Conservation (phyloP, 2,888 invertebrate genomes). For the Palloptera scutellata region DNA sequence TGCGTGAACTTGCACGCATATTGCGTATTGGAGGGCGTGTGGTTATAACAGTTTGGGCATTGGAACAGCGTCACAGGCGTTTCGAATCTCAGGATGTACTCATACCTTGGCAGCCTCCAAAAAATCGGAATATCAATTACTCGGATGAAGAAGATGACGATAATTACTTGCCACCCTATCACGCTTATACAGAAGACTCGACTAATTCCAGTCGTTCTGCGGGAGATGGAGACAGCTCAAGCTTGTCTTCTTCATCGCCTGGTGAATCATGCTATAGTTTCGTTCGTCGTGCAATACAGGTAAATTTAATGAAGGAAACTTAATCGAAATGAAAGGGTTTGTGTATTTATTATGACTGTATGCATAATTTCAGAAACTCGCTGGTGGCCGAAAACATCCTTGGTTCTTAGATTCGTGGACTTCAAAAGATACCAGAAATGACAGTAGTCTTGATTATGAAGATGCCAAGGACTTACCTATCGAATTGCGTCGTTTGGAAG, state of each 20-base stretch:
- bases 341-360: too few relatives aligned
- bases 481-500: constrained; percentile 82
- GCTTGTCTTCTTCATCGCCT: constrained; percentile 81
- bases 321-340: neutral
- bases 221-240: constrained; percentile 78
- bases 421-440: constrained; percentile 66
- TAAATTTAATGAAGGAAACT: constrained; percentile 47
- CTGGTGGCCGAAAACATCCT: constrained; percentile 75
- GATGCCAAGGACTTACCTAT: constrained; percentile 84
- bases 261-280: constrained; percentile 95
- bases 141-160: constrained; percentile 67
- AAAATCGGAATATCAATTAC: constrained; percentile 59
- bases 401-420: constrained; percentile 88
- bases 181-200: constrained; percentile 73
- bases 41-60: constrained; percentile 95
- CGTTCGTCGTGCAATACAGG: constrained; percentile 84
- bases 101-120: constrained; percentile 86
- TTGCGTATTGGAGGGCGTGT: constrained; percentile 88
- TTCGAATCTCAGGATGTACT: constrained; percentile 84
- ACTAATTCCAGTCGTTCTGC: constrained; percentile 71
- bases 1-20: constrained; percentile 86
- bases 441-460: constrained; percentile 70
- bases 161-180: constrained; percentile 68
- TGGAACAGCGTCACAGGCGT: constrained; percentile 88
- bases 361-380: constrained; percentile 70